These are phyloP conservation scores for Leptura quadrifasciata DNA, from an alignment of 2,888 invertebrate genomes.

Conservation along the genomic window DNA sequence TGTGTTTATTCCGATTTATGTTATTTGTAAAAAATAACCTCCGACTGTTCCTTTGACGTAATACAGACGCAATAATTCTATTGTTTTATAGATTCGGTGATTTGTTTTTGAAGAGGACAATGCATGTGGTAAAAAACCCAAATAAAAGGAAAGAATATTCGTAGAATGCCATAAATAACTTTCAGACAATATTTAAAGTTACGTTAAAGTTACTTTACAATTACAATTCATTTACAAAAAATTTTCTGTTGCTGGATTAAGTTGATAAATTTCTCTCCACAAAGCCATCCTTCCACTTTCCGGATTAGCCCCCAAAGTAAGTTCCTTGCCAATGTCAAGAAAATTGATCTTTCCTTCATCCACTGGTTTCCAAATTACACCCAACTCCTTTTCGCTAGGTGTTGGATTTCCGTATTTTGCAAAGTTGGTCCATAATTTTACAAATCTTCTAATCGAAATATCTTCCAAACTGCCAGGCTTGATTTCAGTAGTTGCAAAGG, in stretches of 20 bases:
- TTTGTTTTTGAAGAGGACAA: no score
- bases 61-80: no score
- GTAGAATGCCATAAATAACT: no score
- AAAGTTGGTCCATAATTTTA: conserved; percentile 52
- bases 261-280: conserved; percentile 39
- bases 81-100: no score
- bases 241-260: conserved; percentile 6
- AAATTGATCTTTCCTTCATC: conserved; percentile 23
- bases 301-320: conserved; percentile 30
- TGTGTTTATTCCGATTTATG: no score
- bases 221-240: conserved; percentile 20
- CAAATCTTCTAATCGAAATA: conserved; percentile 42
- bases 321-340: conserved; percentile 41
- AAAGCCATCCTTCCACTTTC: conserved; percentile 38
- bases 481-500: conserved; percentile 43
- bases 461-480: conserved; percentile 46
- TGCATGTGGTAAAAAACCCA: no score
- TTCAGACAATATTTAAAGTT: no score
- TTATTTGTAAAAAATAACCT: no score
- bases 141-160: no score
- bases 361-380: conserved; percentile 30
- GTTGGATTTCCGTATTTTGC: conserved; percentile 48
- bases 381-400: conserved; percentile 28
- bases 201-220: no score
- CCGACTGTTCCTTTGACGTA: no score